Percentiles rank a stretch among this genome's conserved stretches.
Conservation (phyloP, 2,113 vertebrate species). For the Prionailurus viverrinus region DNA sequence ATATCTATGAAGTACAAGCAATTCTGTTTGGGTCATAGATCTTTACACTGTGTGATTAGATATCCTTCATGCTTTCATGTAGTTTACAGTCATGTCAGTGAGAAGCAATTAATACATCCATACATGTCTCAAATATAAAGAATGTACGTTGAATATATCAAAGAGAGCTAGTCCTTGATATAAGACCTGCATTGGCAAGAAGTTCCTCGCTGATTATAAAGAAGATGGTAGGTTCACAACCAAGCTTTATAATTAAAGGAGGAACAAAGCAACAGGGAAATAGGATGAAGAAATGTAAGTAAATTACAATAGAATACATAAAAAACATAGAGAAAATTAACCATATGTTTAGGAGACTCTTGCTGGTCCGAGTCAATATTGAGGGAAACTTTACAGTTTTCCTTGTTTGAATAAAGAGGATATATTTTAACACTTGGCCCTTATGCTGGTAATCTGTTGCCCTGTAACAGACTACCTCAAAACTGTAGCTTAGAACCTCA, state of each 20-base stretch:
- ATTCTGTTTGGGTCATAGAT: not conserved
- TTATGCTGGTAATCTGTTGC: not conserved
- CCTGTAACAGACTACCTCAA: not conserved
- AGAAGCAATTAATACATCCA: not conserved
- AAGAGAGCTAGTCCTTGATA: not conserved
- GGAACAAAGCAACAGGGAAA: not conserved
- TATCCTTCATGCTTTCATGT: not conserved
- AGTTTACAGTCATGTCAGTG: not conserved
- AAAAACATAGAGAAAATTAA: not conserved
- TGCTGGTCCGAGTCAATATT: not conserved
- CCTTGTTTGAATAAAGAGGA: not conserved
- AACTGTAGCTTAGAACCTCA: not conserved
- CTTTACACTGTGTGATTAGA: not conserved
- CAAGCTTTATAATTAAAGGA: not conserved
- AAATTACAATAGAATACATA: not conserved
- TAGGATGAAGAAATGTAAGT: not conserved
- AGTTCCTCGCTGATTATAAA: not conserved
- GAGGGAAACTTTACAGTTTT: not conserved
- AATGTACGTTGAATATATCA: not conserved
- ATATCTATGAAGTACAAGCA: not conserved
- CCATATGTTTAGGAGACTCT: not conserved
- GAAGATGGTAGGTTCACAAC: not conserved
- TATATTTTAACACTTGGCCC: not conserved
- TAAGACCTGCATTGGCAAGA: not conserved
- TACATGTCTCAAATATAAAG: not conserved